phyloP scores from a whole-genome alignment of 2,797 vertebrate species.

The Enteromius argenteus region DNA sequence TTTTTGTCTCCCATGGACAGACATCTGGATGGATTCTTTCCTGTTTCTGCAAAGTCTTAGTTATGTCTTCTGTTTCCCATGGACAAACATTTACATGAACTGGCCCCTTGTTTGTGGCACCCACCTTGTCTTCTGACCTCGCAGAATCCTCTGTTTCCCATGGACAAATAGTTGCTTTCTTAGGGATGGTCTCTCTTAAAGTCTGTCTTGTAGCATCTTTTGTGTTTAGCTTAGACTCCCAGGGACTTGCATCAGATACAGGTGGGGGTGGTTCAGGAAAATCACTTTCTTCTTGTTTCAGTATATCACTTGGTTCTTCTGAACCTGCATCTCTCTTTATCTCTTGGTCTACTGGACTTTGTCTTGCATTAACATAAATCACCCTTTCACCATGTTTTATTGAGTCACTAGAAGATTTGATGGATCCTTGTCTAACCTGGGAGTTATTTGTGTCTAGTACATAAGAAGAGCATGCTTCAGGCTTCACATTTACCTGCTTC shows the following conservation, averaged over 20 bases:
- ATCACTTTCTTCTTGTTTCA: conserved; percentile 66
- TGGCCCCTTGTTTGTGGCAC: not conserved
- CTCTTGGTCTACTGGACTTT: conserved; percentile 46
- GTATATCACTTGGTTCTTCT: conserved; percentile 29
- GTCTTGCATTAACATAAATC: conserved; percentile 71
- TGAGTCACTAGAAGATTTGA: conserved; percentile 45
- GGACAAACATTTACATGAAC: conserved; percentile 23
- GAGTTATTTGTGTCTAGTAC: conserved; percentile 15
- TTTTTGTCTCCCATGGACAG: conserved; percentile 67
- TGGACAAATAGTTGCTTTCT: conserved; percentile 48
- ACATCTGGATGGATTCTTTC: conserved; percentile 56
- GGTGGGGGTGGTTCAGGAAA: conserved; percentile 73
- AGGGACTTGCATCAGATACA: conserved; percentile 61
- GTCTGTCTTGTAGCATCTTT: conserved; percentile 20
- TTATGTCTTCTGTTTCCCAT: not conserved
- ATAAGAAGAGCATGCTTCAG: conserved; percentile 68
- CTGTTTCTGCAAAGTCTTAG: conserved; percentile 15
- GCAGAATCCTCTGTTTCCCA: conserved; percentile 30
- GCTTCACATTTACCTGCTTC: conserved; percentile 32
- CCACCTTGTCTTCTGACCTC: conserved; percentile 10
- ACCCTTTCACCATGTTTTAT: conserved; percentile 62
- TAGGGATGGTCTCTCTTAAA: conserved; percentile 58
- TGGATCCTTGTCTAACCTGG: conserved; percentile 34
- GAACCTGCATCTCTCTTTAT: conserved; percentile 17
- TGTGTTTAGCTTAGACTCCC: conserved; percentile 61